Conservation (phyloP, 1,140 invertebrate species). For the Caerostris darwini region DNA sequence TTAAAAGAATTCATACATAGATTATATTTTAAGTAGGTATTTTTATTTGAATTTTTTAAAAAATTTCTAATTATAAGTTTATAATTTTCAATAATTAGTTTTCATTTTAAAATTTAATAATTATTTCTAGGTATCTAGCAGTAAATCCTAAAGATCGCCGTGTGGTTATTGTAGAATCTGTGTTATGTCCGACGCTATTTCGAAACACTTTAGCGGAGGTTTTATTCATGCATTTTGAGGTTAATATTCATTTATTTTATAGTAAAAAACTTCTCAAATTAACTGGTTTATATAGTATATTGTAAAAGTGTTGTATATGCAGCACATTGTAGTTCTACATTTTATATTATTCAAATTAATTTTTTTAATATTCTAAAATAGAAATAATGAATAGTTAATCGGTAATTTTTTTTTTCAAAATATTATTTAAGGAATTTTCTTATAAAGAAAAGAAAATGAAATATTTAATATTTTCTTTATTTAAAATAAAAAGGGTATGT, state of each 20-base stretch:
- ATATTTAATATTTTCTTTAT: no score
- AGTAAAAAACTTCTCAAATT: no score
- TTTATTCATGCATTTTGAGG: conserved; percentile 95
- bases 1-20: conserved; percentile 93
- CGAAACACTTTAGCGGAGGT: conserved; percentile 94
- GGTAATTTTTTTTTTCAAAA: no score
- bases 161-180: conserved; percentile 94
- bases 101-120: neutral
- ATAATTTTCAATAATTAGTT: neutral
- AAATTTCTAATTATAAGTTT: neutral
- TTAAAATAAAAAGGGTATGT: no score
- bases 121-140: conserved; percentile 87
- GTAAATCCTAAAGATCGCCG: conserved; percentile 96
- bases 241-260: conserved; percentile 81
- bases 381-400: no score
- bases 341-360: neutral
- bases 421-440: no score
- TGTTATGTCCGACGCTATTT: conserved; percentile 90
- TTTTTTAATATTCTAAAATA: no score
- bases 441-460: no score
- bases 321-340: neutral
- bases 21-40: conserved; percentile 91
- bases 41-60: neutral
- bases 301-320: neutral
- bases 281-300: neutral